Evolutionary conservation across 2,888 invertebrate genomes (phyloP).

Genomic region (Alloplasta piceator): DNA sequence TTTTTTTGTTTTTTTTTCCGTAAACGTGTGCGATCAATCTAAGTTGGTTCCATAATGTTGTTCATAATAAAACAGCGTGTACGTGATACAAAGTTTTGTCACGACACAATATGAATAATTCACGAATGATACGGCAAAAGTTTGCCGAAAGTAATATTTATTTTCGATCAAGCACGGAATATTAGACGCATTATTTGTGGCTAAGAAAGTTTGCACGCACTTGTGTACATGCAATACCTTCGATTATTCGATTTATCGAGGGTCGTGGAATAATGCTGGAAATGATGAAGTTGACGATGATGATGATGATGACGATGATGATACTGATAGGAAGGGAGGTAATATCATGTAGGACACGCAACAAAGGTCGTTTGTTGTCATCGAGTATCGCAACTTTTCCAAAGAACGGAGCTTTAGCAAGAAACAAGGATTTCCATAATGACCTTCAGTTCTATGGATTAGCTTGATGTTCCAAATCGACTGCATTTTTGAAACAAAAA

Average conservation of each 20-base stretch:
- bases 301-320: slow-evolving; percentile 13
- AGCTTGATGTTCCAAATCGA: no score
- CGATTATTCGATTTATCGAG: no score
- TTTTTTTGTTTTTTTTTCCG: no score
- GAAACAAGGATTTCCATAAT: no score
- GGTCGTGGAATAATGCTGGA: no score
- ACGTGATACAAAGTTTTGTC: not conserved
- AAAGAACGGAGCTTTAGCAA: no score
- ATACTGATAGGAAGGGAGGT: no score
- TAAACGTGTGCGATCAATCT: no score
- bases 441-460: no score
- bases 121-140: slow-evolving; percentile 26
- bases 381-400: not conserved
- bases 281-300: no score
- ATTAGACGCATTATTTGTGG: not conserved
- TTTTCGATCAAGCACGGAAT: not conserved
- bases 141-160: slow-evolving; percentile 26
- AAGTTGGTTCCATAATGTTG: not conserved
- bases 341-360: not conserved
- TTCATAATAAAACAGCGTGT: not conserved
- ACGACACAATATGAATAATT: slow-evolving; percentile 18
- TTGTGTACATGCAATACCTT: no score
- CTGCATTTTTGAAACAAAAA: no score
- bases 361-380: not conserved
- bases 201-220: slow-evolving; percentile 28